Evolutionary conservation across 2,888 invertebrate species (phyloP), one percentile per base, ranked within the genome.

Genomic region (Macrophya alboannulata): DNA sequence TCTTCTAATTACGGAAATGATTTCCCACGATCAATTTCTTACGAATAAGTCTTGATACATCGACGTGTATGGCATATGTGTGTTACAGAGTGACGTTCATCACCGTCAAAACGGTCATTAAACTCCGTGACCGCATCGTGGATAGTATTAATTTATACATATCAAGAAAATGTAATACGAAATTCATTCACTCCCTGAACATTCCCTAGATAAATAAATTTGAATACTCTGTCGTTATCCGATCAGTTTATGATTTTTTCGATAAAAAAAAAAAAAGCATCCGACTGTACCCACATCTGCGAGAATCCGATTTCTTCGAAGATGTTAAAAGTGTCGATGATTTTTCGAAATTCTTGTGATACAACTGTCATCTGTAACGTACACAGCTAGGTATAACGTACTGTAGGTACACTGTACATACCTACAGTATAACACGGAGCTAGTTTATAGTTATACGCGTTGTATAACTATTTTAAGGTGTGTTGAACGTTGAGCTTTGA

Each of bases 401-500:
- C 1, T 15, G 4, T 48, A 48, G 10, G 48, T 15, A 48, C 4
- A 48, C 10, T 5, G 8, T n/a, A n/a, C 6, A 9, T 6, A 5
- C 55, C 55, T 5, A 76, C 17, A 15, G 2, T 15, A 51, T 76
- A 51, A 37, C 31, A 21, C 21, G 65, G 5, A 12, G 55, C 15
- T 37, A 62, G 62, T 12, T 62, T 9, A 1, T 0, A 15, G 10
- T 25, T 21, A 31, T 21, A 55, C 10, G 51, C 15, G 21, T 15
- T 1, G 37, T 45, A 37, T n/a, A 25, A n/a, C 55, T 48, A 55
- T 55, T 37, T 81, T 6, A 37, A 40, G 59, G 59, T 43, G 81
- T 59, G 81, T 81, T 59, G 81, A 62, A 81, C 48, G 62, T 81
- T 62, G 43, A 62, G 81, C 81, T 91, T 91, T 89, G 90, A 90